Evolutionary conservation across 1,140 invertebrate genomes (phyloP), one percentile per base, ranked within the genome.

Genomic region (Penaeus japonicus): DNA sequence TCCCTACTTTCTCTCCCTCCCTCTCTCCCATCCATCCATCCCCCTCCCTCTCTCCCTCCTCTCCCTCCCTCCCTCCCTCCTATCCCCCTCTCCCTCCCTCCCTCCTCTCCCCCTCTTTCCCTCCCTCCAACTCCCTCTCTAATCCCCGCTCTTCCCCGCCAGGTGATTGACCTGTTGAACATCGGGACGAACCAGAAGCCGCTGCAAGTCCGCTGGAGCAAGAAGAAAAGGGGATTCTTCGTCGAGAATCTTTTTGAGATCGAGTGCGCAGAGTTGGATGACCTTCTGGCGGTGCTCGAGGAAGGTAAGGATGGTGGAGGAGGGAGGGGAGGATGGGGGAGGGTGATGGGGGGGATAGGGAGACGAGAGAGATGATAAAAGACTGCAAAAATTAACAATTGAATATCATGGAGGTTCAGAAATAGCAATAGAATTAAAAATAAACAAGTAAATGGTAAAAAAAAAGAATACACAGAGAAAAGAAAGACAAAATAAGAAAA

Each of bases 191-290:
- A 94, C 87, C 93, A 94, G 1, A 94, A 96, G 73, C 97, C 97
- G 92, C 95, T 98, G 1, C 93, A 98, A 75, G 95, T 96, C 2
- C 93, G 98, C 77, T 99, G 98, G 97, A 97, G 96, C 24, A 98
- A 98, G 92, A 97, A 98, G 92, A 95, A 94, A 15, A 94, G 97
- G 75, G 97, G 97, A 4, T 99, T 99, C 92, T 98, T 98, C 92
- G 97, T 99, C 15, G 98, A 99, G 92, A 99, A 99, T 93, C 94
- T 98, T 0, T 99, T 98, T 92, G 97, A 96, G 1, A 97, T 98
- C 0, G 97, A 98, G 91, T 99, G 98, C 92, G 96, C 98, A 92
- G 96, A 98, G 91, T 93, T 98, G n/a, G 97, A 98, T 91, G 98
- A 99, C 93, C 93, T 99, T 54, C 94, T 98, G 90, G 97, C 97